These are phyloP conservation scores for Pachycephala philippinensis DNA, from an alignment of 2,113 vertebrate genomes.

Conservation along the genomic window DNA sequence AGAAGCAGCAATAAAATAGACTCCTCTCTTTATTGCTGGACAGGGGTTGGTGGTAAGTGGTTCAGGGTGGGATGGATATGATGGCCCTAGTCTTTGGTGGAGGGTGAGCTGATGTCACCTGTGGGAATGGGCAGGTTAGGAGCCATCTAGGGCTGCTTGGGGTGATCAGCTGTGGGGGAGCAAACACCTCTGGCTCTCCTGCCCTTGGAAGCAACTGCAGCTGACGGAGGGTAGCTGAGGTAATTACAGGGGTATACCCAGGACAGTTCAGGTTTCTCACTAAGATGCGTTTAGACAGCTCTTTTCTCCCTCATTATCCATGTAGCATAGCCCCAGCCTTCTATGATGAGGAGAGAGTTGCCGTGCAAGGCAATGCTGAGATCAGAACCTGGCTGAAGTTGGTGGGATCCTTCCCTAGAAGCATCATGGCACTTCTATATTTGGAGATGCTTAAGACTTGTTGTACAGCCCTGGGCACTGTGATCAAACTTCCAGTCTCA, in stretches of 20 bases:
- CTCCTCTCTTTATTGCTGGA: not conserved
- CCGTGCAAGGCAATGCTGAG: fast-evolving
- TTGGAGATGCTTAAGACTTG: not conserved
- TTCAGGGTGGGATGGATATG: not conserved
- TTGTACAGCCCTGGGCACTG: not conserved
- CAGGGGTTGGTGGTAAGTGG: not conserved
- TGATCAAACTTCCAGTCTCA: not conserved
- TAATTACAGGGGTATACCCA: not conserved
- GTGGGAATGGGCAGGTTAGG: not conserved
- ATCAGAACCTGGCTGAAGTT: not conserved
- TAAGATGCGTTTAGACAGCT: not conserved
- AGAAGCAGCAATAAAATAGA: not conserved
- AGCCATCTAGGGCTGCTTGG: not conserved
- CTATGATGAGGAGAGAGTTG: not conserved
- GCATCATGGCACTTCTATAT: not conserved
- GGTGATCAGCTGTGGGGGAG: not conserved
- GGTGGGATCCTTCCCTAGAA: not conserved
- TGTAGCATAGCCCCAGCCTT: not conserved
- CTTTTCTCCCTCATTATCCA: not conserved
- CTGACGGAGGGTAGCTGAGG: not conserved
- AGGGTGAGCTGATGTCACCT: not conserved
- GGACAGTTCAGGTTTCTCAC: not conserved
- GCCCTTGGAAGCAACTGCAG: not conserved
- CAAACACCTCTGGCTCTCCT: not conserved
- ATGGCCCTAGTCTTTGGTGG: not conserved